Percentiles rank a stretch among this genome's conserved stretches.
These are phyloP conservation scores for Caenorhabditis tropicalis DNA, from an alignment of 1,140 invertebrate species.

Conservation along the genomic window DNA sequence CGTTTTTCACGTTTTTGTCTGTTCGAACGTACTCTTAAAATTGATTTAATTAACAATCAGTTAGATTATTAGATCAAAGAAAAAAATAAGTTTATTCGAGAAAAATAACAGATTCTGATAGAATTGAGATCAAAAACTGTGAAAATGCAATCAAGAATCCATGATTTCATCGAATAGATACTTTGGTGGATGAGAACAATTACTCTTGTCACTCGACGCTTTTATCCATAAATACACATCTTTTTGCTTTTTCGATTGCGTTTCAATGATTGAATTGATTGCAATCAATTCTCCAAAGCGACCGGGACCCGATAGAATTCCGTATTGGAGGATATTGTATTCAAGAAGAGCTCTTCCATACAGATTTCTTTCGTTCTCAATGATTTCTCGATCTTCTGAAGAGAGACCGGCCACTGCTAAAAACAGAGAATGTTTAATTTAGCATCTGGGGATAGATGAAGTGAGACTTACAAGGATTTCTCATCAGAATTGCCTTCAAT, in stretches of 20 bases:
- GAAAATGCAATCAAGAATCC: background rate
- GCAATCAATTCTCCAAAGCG: background rate
- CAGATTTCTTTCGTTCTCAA: background rate
- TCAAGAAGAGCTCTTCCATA: background rate
- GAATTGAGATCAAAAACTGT: background rate
- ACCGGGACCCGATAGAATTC: background rate
- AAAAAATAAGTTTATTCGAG: background rate
- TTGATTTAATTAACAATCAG: background rate
- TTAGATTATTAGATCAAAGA: background rate
- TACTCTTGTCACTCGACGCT: background rate
- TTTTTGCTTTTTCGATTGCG: conserved; percentile 3
- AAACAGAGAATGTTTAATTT: too few relatives aligned
- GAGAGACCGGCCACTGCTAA: background rate
- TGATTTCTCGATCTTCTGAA: background rate
- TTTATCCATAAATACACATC: background rate
- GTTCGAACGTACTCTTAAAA: background rate
- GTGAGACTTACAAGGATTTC: background rate
- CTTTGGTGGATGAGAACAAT: background rate
- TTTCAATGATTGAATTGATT: background rate
- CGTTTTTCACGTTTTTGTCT: conserved; percentile 11
- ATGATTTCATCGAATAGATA: background rate
- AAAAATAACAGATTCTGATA: background rate
- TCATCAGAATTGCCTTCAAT: conserved; percentile 1
- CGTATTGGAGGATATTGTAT: background rate
- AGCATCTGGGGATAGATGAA: too few relatives aligned